Percentiles rank a stretch among this genome's conserved stretches.
Evolutionary conservation across 1,140 invertebrate species (phyloP).

Genomic region (Ceratosolen fusciceps): DNA sequence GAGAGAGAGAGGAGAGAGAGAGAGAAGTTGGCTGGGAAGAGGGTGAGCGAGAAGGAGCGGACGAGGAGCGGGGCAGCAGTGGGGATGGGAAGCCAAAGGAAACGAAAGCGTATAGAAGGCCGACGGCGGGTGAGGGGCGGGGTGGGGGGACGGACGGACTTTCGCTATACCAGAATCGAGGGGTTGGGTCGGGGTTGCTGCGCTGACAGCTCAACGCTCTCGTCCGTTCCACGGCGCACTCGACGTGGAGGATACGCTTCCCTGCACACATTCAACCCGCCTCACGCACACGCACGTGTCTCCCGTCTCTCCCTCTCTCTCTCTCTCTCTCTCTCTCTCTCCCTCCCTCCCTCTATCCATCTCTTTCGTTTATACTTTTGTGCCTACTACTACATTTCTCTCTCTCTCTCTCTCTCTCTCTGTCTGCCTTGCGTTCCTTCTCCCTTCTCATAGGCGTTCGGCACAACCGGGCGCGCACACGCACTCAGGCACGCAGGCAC

Average conservation of each 20-base stretch:
- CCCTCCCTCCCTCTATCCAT: slow-evolving; percentile 44
- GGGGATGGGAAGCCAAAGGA: slow-evolving; percentile 29
- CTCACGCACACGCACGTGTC: slow-evolving; percentile 52
- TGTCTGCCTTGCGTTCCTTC: slow-evolving; percentile 42
- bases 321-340: slow-evolving; percentile 42
- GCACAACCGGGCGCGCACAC: slow-evolving; percentile 52
- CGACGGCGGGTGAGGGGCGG: background rate
- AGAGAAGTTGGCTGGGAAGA: background rate
- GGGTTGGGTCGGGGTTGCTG: slow-evolving; percentile 69
- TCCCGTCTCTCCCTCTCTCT: slow-evolving; percentile 41
- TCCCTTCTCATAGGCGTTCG: slow-evolving; percentile 15
- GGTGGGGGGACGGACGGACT: slow-evolving; percentile 16
- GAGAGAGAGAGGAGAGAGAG: background rate
- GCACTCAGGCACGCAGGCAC: slow-evolving; percentile 39
- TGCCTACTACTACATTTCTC: slow-evolving; percentile 45
- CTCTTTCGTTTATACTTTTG: slow-evolving; percentile 45
- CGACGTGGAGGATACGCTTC: slow-evolving; percentile 70
- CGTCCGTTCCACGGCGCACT: slow-evolving; percentile 57
- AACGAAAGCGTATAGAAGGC: slow-evolving; percentile 2
- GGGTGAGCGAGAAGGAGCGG: background rate
- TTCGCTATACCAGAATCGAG: slow-evolving; percentile 53
- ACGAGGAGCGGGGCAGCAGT: background rate
- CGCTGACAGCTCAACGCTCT: slow-evolving; percentile 71
- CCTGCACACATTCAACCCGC: slow-evolving; percentile 66
- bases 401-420: slow-evolving; percentile 48